phyloP scores from a whole-genome alignment of 1,140 invertebrate genomes.

The Popillia japonica region DNA sequence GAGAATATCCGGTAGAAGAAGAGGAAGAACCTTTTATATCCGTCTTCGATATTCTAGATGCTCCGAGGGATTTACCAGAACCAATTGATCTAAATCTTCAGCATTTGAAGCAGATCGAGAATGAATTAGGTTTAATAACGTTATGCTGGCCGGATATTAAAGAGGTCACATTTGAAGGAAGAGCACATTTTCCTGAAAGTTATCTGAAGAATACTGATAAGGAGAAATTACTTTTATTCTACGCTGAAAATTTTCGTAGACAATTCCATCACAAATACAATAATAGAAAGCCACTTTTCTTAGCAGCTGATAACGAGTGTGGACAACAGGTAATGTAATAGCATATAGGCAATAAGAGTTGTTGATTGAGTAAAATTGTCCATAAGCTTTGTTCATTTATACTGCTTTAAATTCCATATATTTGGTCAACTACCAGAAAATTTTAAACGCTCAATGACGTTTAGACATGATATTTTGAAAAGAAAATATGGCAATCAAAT shows the following conservation, averaged over 20 bases:
- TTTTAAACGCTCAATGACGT: too few species aligned
- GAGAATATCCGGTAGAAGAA: conserved; percentile 43
- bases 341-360: neutral
- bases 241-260: conserved; percentile 84
- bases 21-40: conserved; percentile 50
- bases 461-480: too few species aligned
- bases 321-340: conserved; percentile 58
- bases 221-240: conserved; percentile 78
- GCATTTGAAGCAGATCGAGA: conserved; percentile 60
- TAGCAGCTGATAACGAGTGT: conserved; percentile 85
- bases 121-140: conserved; percentile 63
- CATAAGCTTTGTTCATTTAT: too few species aligned
- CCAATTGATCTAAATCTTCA: conserved; percentile 56
- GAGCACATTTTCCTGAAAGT: conserved; percentile 70
- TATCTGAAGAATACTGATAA: conserved; percentile 79
- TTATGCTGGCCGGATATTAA: conserved; percentile 65
- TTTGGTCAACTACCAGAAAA: too few species aligned
- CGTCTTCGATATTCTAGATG: conserved; percentile 54
- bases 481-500: too few species aligned
- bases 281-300: conserved; percentile 74
- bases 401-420: too few species aligned
- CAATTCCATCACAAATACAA: conserved; percentile 76
- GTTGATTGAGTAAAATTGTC: too few species aligned
- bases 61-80: conserved; percentile 48
- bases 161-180: conserved; percentile 63